phyloP scores from a whole-genome alignment of 2,113 vertebrate species.

The Podilymbus podiceps region DNA sequence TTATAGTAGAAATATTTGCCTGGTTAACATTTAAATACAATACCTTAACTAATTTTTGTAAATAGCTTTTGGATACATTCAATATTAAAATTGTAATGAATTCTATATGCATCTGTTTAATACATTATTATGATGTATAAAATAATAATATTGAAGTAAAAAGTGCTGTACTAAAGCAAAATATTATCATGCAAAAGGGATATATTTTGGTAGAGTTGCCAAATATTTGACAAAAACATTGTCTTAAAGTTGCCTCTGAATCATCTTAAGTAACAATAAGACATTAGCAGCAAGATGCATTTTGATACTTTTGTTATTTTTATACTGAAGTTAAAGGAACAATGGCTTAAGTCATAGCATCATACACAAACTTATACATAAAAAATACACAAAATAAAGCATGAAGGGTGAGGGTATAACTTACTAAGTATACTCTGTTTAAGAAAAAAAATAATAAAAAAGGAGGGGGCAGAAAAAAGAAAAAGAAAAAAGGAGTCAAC shows the following conservation, averaged over 20 bases:
- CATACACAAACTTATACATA: background rate
- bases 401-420: background rate
- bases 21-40: background rate
- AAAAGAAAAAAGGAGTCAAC: background rate
- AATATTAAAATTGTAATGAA: background rate
- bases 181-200: background rate
- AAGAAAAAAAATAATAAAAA: background rate
- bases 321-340: background rate
- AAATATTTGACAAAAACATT: background rate
- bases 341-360: background rate
- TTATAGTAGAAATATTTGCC: background rate
- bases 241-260: background rate
- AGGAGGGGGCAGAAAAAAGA: accelerated
- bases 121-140: background rate
- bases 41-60: background rate
- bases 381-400: background rate
- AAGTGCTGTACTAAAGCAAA: background rate
- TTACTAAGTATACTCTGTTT: background rate
- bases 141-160: background rate
- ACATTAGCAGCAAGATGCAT: background rate
- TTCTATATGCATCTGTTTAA: background rate
- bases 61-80: background rate
- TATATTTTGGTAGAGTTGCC: background rate
- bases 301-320: background rate
- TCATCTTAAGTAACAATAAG: background rate